Evolutionary conservation across 2,888 invertebrate genomes (phyloP), one percentile per base, ranked within the genome.

Genomic region (Himalopsyche japonica): DNA sequence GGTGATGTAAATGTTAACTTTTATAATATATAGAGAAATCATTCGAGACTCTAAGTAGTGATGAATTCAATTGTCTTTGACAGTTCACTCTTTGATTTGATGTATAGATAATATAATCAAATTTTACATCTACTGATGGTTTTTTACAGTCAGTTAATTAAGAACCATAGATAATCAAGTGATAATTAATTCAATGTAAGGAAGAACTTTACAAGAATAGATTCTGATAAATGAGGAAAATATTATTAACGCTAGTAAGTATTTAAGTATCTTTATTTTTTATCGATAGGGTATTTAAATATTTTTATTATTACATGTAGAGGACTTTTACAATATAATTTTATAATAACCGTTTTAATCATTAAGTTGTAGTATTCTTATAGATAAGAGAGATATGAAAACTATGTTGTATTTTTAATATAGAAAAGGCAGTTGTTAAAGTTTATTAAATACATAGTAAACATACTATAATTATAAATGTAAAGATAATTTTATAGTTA

Each of bases 381-480:
- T 49, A 20, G 80, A 43, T 85, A 85, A 79, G 80, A 86, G 78
- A 87, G 87, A 86, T 87, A 87, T 86, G 87, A 87, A 86, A 87
- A 86, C 85, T 86, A 86, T 86, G 79, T 80, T 83, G 84, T 86
- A 84, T 84, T 80, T 83, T 79, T 82, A 85, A 85, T 84, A 85
- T 85, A 86, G 82, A 81, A 85, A 87, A 87, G 87, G 87, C 87
- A 87, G 87, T 87, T 87, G 86, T 86, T 87, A 87, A 84, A 83
- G n/a, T n/a, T n/a, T n/a, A n/a, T 81, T 79, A 77, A 85, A 82
- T 82, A 37, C 82, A 82, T 80, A 82, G 80, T 77, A 85, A 82
- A 82, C 80, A 85, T 82, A 70, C 79, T 85, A 82, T 82, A 78
- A 82, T 82, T 82, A 48, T 27, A 70, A 70, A 70, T 70, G 70